phyloP scores from a whole-genome alignment of 2,113 vertebrate species.

The Leiothrix lutea region DNA sequence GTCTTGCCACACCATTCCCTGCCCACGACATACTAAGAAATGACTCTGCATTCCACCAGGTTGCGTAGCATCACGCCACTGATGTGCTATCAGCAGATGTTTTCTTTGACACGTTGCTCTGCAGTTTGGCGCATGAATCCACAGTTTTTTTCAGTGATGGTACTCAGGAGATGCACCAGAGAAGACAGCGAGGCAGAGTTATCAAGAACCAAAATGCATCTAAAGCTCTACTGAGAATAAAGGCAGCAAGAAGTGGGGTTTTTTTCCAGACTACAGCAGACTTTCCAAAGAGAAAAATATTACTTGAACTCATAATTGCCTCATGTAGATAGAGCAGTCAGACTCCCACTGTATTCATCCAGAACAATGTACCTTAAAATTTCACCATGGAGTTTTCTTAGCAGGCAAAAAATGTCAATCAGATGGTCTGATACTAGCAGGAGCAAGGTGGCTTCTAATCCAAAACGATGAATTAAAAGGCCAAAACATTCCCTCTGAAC shows the following conservation, averaged over 20 bases:
- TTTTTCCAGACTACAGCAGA: not conserved
- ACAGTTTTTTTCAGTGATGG: conserved; percentile 11
- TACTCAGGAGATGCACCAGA: not conserved
- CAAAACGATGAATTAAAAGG: not conserved
- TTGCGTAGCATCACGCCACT: conserved; percentile 34
- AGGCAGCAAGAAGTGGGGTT: not conserved
- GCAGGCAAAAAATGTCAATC: not conserved
- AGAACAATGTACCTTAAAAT: conserved; percentile 9
- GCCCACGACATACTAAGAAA: conserved; percentile 28
- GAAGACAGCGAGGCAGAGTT: not conserved
- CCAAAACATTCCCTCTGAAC: not conserved
- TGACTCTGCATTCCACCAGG: conserved; percentile 37
- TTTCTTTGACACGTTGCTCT: conserved; percentile 45
- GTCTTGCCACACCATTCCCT: not conserved
- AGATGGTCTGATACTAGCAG: not conserved
- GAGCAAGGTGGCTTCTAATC: not conserved
- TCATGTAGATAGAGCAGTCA: not conserved
- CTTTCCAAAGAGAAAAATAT: not conserved
- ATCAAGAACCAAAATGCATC: not conserved
- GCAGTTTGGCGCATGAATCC: conserved; percentile 50
- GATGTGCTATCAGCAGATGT: conserved; percentile 40
- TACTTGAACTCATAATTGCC: not conserved
- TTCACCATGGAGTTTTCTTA: not conserved
- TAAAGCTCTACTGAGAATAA: not conserved
- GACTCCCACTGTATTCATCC: not conserved